Percentiles rank a stretch among this genome's conserved stretches.
Evolutionary conservation across 2,113 vertebrate species (phyloP).

Genomic region (Panthera uncia): DNA sequence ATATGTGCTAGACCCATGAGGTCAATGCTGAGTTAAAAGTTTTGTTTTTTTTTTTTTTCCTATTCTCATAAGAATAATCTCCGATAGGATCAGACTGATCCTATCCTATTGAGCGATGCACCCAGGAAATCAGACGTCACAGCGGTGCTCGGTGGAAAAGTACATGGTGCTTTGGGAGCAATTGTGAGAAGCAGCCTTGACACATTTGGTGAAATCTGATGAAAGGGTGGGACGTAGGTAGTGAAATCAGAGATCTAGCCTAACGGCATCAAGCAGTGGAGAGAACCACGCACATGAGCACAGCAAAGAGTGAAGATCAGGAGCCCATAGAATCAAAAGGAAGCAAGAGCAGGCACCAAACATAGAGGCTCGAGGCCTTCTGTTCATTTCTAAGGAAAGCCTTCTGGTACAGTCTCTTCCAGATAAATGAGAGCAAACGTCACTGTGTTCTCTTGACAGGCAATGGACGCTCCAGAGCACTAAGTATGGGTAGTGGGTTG

Average conservation of each 20-base stretch:
- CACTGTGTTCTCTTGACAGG: neutral
- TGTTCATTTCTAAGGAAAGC: neutral
- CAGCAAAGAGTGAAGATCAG: neutral
- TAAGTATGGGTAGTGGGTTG: neutral
- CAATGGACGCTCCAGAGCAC: rapidly evolving
- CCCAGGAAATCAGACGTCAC: neutral
- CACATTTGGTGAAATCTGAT: rapidly evolving
- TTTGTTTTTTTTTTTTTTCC: neutral
- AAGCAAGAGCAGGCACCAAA: rapidly evolving
- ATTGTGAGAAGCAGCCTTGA: rapidly evolving
- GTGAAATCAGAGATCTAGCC: neutral
- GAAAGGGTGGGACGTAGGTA: rapidly evolving
- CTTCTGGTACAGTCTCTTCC: neutral
- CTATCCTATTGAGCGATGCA: too few relatives aligned
- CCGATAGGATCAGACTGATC: too few relatives aligned
- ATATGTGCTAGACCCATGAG: neutral
- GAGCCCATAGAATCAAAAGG: neutral
- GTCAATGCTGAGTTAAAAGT: neutral
- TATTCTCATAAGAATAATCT: neutral
- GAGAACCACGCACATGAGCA: rapidly evolving
- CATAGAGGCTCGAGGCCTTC: rapidly evolving
- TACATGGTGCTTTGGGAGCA: neutral
- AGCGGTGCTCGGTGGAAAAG: neutral
- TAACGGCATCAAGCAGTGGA: neutral
- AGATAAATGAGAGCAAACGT: neutral